Conservation (phyloP, 2,888 invertebrate genomes). For the Pollenia amentaria region DNA sequence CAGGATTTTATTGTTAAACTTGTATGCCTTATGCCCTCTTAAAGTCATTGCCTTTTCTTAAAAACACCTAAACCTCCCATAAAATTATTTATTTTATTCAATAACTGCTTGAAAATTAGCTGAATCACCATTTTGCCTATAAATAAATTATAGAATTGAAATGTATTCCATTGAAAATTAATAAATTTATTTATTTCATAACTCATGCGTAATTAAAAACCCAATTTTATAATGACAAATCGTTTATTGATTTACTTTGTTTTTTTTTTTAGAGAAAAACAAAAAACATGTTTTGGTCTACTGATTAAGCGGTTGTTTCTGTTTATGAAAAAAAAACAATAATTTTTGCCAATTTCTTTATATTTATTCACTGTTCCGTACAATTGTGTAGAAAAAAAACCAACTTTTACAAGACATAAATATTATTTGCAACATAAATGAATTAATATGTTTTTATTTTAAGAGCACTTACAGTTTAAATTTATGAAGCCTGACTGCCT, state of each 20-base stretch:
- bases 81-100: conserved; percentile 3
- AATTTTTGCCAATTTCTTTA: conserved; percentile 55
- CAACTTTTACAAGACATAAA: conserved; percentile 20
- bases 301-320: conserved; percentile 29
- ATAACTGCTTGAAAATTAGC: neutral
- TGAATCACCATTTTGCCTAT: conserved; percentile 5
- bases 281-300: conserved; percentile 40
- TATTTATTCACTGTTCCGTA: conserved; percentile 44
- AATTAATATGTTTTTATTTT: neutral
- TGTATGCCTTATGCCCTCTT: no score
- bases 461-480: conserved; percentile 25
- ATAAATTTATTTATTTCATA: conserved; percentile 21
- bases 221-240: conserved; percentile 72
- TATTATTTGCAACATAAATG: conserved; percentile 47
- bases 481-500: conserved; percentile 11
- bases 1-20: no score
- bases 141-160: conserved; percentile 40
- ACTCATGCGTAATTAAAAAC: conserved; percentile 68
- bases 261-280: neutral
- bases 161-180: neutral
- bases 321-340: neutral
- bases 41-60: no score
- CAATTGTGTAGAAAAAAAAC: conserved; percentile 1
- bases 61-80: no score
- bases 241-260: conserved; percentile 68